These are phyloP conservation scores for Heliconius ethilla DNA, from an alignment of 2,888 invertebrate species.

Conservation along the genomic window DNA sequence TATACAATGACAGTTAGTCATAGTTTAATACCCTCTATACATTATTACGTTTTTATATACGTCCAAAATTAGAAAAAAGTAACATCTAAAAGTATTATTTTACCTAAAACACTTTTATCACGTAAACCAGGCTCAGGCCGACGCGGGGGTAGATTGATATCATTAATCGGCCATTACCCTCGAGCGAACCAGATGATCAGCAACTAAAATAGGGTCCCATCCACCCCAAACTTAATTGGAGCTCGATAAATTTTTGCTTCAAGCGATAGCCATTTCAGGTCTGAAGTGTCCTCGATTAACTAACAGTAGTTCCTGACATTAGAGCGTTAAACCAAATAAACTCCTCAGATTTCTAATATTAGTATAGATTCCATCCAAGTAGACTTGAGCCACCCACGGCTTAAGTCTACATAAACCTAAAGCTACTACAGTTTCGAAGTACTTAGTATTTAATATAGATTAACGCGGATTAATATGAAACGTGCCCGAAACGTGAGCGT, in stretches of 20 bases:
- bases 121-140: not conserved
- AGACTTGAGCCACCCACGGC: too few relatives aligned
- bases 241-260: not conserved
- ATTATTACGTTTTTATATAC: not conserved
- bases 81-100: conserved; percentile 9
- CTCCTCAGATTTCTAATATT: not conserved
- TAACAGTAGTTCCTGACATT: not conserved
- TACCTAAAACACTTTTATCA: not conserved
- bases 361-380: not conserved
- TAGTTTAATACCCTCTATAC: not conserved
- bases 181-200: conserved; percentile 20
- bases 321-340: not conserved
- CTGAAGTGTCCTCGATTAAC: conserved; percentile 3
- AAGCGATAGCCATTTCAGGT: not conserved
- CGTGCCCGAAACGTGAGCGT: conserved; percentile 29
- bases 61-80: not conserved
- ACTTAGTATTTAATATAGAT: conserved; percentile 10
- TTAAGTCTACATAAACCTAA: not conserved
- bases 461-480: conserved; percentile 22
- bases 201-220: conserved; percentile 12
- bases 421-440: not conserved
- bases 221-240: conserved; percentile 2
- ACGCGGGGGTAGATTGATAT: conserved; percentile 4
- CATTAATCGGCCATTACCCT: conserved; percentile 8
- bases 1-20: too few relatives aligned